Base-by-base conservation (phyloP, 2,113 vertebrate species). In the Colinus virginianus region DNA sequence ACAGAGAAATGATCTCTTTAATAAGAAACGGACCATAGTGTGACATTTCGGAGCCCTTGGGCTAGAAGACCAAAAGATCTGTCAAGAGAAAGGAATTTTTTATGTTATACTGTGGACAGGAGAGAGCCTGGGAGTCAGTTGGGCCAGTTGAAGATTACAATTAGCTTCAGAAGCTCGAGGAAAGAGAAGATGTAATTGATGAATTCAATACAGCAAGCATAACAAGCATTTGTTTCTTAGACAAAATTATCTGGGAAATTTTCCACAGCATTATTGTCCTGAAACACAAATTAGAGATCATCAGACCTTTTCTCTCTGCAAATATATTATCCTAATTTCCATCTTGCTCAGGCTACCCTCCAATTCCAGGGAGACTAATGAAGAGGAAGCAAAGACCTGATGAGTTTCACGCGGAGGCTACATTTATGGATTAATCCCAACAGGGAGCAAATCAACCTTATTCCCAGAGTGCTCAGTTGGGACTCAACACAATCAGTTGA, bases 401-500 rank as follows among this genome's bases (percentile, higher is more conserved):
- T 96, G 94, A 94, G 90, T 94, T 96, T 95, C 96, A 96, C 89
- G 90, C 76, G 94, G 96, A 97, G 96, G 90, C 53, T 96, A 94
- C 92, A 87, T 97, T 97, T 97, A 96, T 92, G 96, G 95, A 97
- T 97, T 97, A 97, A 97, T 97, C 88, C 97, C 96, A 97, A 97
- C 95, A 97, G 97, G 94, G 96, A 97, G 93, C 90, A 96, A 97
- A 97, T 95, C 91, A 90, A 95, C 91, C 95, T 95, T 91, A 78
- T 96, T 96, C 94, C 96, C 94, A 88, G 93, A 90, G 95, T 88
- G 87, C 95, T 91, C 49, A 0, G 70, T 4, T 58, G 77, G 81
- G 88, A 81, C 62, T 91, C 70, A 1, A 28, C 68, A 55, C 38
- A 91, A 91, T 95, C 97, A 95, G 53, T 93, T 8, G 38, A 94